Evolutionary conservation across 2,888 invertebrate species (phyloP).

Genomic region (Ceramica pisi): DNA sequence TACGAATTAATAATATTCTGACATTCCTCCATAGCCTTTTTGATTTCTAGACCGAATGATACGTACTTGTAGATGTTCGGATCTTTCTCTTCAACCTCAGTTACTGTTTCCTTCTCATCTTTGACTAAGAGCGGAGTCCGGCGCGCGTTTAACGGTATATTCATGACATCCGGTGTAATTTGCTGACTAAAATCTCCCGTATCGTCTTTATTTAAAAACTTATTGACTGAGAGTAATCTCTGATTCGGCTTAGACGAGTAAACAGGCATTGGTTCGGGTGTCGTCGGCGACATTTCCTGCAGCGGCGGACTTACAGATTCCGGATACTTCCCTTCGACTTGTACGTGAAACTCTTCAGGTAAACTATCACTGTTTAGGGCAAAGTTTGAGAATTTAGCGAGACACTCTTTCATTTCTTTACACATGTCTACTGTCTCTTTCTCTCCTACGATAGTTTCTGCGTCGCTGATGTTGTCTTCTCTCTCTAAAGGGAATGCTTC

Average conservation of each 20-base stretch:
- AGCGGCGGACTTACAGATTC: slow-evolving; percentile 86
- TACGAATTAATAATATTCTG: slow-evolving; percentile 87
- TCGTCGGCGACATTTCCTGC: slow-evolving; percentile 86
- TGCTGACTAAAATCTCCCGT: slow-evolving; percentile 72
- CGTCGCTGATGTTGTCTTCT: slow-evolving; percentile 79
- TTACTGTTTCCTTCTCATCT: slow-evolving; percentile 68
- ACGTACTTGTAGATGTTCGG: slow-evolving; percentile 84
- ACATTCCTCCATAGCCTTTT: slow-evolving; percentile 88
- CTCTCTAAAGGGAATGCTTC: slow-evolving; percentile 83
- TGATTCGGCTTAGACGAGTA: slow-evolving; percentile 81
- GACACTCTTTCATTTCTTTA: slow-evolving; percentile 85
- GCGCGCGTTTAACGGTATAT: slow-evolving; percentile 78
- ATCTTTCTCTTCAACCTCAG: slow-evolving; percentile 73
- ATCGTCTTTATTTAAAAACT: slow-evolving; percentile 73
- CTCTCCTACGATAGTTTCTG: slow-evolving; percentile 78
- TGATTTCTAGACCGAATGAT: slow-evolving; percentile 85
- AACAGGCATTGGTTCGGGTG: slow-evolving; percentile 78
- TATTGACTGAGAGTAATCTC: slow-evolving; percentile 79
- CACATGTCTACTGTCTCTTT: slow-evolving; percentile 64
- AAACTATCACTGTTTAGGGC: slow-evolving; percentile 74
- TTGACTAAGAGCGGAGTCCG: slow-evolving; percentile 72
- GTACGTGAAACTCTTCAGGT: slow-evolving; percentile 65
- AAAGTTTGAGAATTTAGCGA: slow-evolving; percentile 84
- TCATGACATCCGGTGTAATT: slow-evolving; percentile 74
- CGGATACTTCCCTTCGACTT: slow-evolving; percentile 74